Conservation (phyloP, 2,888 invertebrate genomes). For the Protula sp. region DNA sequence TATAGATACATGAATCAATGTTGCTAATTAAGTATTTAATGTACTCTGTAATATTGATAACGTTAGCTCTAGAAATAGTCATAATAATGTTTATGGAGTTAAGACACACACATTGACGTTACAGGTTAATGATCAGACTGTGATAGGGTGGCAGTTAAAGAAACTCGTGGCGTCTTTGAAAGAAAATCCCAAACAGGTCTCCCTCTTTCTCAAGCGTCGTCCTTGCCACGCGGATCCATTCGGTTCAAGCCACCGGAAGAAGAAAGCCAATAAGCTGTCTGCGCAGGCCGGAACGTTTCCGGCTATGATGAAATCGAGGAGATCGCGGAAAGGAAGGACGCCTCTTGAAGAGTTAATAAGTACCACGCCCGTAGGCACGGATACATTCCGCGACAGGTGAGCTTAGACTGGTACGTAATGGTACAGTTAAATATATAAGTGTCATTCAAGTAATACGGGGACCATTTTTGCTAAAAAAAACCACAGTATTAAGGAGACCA, state of each 20-base stretch:
- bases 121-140: slow-evolving; percentile 68
- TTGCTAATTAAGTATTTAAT: too few species aligned
- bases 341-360: not conserved
- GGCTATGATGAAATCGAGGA: slow-evolving; percentile 1
- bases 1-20: too few species aligned
- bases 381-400: not conserved
- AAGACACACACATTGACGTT: slow-evolving; percentile 2
- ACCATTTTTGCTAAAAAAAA: too few species aligned
- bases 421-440: too few species aligned
- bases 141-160: slow-evolving; percentile 75
- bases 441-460: too few species aligned
- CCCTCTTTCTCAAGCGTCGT: slow-evolving; percentile 74
- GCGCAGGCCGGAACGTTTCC: slow-evolving; percentile 18
- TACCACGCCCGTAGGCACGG: not conserved
- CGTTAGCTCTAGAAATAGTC: too few species aligned
- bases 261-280: slow-evolving; percentile 22
- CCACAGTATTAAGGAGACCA: too few species aligned
- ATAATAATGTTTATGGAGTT: too few species aligned
- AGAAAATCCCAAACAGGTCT: slow-evolving; percentile 74
- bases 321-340: not conserved
- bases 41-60: too few species aligned
- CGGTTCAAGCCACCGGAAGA: slow-evolving; percentile 58
- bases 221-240: slow-evolving; percentile 72
- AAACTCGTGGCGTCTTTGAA: slow-evolving; percentile 66
- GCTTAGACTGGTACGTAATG: too few species aligned